Conservation (phyloP, 2,797 vertebrate species). For the Muraenolepis orangiensis region DNA sequence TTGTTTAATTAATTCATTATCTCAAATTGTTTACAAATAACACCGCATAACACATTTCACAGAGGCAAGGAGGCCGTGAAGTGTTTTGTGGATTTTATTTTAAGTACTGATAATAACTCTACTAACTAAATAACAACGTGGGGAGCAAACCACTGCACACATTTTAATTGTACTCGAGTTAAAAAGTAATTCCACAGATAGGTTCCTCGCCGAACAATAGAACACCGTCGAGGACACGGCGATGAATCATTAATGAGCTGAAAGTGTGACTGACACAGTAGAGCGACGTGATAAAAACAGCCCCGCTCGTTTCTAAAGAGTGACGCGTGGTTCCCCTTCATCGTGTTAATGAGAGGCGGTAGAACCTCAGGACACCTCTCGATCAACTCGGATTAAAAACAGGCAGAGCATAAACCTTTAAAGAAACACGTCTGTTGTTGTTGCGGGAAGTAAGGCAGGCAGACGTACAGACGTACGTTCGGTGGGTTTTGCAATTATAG, state of each 20-base stretch:
- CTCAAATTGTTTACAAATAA: neutral
- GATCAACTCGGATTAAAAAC: slow-evolving; percentile 11
- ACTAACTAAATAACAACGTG: neutral
- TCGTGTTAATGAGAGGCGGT: neutral
- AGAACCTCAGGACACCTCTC: slow-evolving; percentile 6
- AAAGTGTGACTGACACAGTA: slow-evolving; percentile 7
- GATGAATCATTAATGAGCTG: slow-evolving; percentile 16
- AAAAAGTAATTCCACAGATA: slow-evolving; percentile 23
- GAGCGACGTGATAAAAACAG: slow-evolving; percentile 2
- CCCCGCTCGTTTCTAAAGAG: neutral
- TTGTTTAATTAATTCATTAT: neutral
- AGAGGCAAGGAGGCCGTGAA: neutral
- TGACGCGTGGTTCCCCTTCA: neutral
- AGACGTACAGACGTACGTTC: slow-evolving; percentile 11
- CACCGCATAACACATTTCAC: neutral
- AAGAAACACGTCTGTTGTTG: neutral
- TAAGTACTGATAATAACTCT: neutral
- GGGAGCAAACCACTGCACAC: slow-evolving; percentile 7
- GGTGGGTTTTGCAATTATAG: slow-evolving; percentile 19
- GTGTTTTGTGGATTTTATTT: neutral
- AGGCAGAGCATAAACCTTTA: slow-evolving; percentile 1
- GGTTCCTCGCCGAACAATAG: slow-evolving; percentile 32
- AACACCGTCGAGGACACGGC: slow-evolving; percentile 15
- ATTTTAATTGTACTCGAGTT: slow-evolving; percentile 27
- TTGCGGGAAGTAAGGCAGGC: slow-evolving; percentile 3